Base-by-base conservation (phyloP, 92 coral and sea anemone genomes). In the Scolanthus callimorphus region DNA sequence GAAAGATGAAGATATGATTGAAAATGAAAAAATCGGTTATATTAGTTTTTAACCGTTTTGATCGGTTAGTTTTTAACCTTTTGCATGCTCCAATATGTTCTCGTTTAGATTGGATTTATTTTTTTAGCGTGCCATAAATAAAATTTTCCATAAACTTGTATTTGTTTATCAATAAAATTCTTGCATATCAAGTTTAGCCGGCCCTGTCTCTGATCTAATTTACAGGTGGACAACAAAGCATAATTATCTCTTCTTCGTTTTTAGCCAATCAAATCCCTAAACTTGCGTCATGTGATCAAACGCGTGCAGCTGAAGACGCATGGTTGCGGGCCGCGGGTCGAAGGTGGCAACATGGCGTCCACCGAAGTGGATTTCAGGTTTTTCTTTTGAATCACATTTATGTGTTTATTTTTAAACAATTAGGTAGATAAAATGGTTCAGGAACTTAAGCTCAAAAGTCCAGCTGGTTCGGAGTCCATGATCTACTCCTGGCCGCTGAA, bases 331-430 rank as follows among this genome's bases (percentile, higher is more conserved):
- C 90, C 90, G 96, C 91, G 77, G 50, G 68, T 77, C 67, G 65
- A 70, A 85, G 90, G 96, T 84, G 86, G 97, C 79, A 89, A 89
- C 78, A 89, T 89, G 97, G 92, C 92, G 94, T 67, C 89, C 59
- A 77, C 55, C 49, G 38, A 29, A 31, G 0, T 55, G 66, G 49
- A 25, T 29, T 28, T 55, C 51, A 31, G 48, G 71, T 57, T 62
- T 62, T 29, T 65, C 60, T 63, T 63, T 71, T 67, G 27, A 47
- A 11, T 63, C 65, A 64, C 64, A 59, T 59, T 56, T 71, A 39
- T 26, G 41, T 78, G 51, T 63, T 70, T 50, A 55, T 43, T 55
- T 51, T 55, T 39, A 21, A 59, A 39, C 17, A 22, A 25, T 25
- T 53, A 8, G 20, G 41, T 57, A 49, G n/a, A 39, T 67, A 76